Evolutionary conservation across 2,888 invertebrate genomes (phyloP).

Genomic region (Acrobasis suavella): DNA sequence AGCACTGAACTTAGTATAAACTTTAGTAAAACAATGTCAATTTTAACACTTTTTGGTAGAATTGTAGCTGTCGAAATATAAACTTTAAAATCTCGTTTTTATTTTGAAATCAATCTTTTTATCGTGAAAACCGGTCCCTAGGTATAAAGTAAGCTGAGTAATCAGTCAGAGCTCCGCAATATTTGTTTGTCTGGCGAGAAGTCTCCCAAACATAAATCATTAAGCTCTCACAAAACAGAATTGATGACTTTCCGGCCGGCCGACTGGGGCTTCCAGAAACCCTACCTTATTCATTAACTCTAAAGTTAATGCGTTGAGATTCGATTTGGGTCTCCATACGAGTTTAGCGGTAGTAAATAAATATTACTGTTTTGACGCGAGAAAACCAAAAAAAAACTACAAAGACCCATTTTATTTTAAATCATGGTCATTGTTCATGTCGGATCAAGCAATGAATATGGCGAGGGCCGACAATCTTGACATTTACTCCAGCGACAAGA

Average conservation of each 20-base stretch:
- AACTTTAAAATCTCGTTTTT: neutral
- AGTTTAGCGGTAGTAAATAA: neutral
- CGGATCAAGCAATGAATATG: too few species aligned
- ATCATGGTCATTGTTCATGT: too few species aligned
- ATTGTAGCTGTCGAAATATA: too few species aligned
- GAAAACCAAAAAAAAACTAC: too few species aligned
- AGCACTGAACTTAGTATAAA: too few species aligned
- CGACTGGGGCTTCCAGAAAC: constrained; percentile 1
- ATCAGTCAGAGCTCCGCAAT: constrained; percentile 16
- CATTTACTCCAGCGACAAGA: too few species aligned
- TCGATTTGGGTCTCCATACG: neutral
- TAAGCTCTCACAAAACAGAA: constrained; percentile 11
- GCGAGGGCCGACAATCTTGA: too few species aligned
- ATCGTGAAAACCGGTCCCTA: neutral
- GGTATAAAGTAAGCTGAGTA: constrained; percentile 3
- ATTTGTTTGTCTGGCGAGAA: constrained; percentile 5
- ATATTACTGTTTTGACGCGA: neutral
- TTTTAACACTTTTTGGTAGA: too few species aligned
- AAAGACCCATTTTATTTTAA: neutral
- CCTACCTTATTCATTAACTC: neutral
- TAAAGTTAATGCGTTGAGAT: neutral
- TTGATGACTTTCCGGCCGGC: constrained; percentile 16
- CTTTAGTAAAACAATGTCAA: too few species aligned
- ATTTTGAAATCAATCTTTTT: constrained; percentile 3
- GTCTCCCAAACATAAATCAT: constrained; percentile 16